Conservation (phyloP, 2,797 vertebrate species). For the Macropodus opercularis region DNA sequence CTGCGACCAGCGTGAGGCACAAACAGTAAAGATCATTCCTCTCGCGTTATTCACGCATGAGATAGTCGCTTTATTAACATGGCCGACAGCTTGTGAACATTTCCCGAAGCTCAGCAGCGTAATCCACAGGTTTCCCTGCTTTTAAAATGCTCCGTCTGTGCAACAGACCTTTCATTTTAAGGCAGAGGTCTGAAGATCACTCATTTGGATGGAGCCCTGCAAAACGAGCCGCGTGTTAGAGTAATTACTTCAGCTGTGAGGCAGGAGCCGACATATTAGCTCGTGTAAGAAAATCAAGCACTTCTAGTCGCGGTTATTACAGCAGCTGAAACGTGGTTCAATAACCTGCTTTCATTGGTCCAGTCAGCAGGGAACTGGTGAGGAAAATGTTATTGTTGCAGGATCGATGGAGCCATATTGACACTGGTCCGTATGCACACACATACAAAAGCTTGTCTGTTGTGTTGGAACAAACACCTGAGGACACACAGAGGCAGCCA, state of each 20-base stretch:
- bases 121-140: no score
- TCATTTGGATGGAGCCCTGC: background rate
- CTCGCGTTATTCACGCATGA: no score
- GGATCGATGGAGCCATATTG: conserved; percentile 28
- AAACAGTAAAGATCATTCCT: no score
- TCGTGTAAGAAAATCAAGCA: background rate
- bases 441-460: conserved; percentile 2
- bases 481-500: conserved; percentile 2
- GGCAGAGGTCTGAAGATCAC: no score
- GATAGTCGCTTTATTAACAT: no score
- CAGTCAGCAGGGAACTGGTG: conserved; percentile 9
- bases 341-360: conserved; percentile 19
- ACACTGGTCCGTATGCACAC: conserved; percentile 16
- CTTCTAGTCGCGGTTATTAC: conserved; percentile 5
- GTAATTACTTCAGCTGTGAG: background rate
- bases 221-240: background rate
- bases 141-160: no score
- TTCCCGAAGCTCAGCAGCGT: no score
- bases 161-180: no score
- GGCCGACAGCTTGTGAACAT: no score
- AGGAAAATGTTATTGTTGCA: conserved; percentile 16
- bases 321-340: conserved; percentile 25
- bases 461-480: conserved; percentile 27
- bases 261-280: background rate
- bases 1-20: no score